A percentile compares a stretch with the other conserved stretches of the same genome.
Evolutionary conservation across 2,113 vertebrate genomes (phyloP).

Genomic region (Sturnira hondurensis): DNA sequence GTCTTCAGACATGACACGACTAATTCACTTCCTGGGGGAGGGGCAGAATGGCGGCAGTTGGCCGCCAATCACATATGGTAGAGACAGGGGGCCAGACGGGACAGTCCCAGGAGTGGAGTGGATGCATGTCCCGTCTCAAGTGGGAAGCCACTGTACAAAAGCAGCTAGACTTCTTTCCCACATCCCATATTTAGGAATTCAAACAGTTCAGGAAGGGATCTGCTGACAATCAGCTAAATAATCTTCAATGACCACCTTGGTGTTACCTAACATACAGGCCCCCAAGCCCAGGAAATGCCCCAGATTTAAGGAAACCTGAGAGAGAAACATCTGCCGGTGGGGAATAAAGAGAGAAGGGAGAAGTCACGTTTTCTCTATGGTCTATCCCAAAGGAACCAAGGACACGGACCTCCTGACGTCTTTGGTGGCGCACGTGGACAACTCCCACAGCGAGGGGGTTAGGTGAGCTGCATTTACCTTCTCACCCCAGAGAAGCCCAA

Average conservation of each 20-base stretch:
- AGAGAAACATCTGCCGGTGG: not conserved
- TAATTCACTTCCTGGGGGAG: not conserved
- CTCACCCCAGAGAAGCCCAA: not conserved
- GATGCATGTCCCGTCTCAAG: fast-evolving
- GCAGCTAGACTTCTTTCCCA: not conserved
- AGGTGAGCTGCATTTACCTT: not conserved
- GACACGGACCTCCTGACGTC: not conserved
- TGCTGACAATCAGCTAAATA: not conserved
- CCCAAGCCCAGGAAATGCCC: not conserved
- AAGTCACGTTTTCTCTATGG: not conserved
- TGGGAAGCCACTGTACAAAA: not conserved
- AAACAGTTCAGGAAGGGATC: not conserved
- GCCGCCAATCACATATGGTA: not conserved
- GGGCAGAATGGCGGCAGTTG: not conserved
- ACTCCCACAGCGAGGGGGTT: fast-evolving
- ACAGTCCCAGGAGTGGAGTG: not conserved
- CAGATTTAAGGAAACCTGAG: not conserved
- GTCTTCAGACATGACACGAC: not conserved
- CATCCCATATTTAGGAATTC: not conserved
- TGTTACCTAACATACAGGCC: not conserved
- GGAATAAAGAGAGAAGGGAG: not conserved
- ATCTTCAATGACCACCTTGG: not conserved
- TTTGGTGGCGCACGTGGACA: not conserved
- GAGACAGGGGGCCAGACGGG: not conserved
- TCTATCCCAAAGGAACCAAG: not conserved